Evolutionary conservation across 2,113 vertebrate species (phyloP), one percentile per base, ranked within the genome.

Genomic region (Pollachius pollachius): DNA sequence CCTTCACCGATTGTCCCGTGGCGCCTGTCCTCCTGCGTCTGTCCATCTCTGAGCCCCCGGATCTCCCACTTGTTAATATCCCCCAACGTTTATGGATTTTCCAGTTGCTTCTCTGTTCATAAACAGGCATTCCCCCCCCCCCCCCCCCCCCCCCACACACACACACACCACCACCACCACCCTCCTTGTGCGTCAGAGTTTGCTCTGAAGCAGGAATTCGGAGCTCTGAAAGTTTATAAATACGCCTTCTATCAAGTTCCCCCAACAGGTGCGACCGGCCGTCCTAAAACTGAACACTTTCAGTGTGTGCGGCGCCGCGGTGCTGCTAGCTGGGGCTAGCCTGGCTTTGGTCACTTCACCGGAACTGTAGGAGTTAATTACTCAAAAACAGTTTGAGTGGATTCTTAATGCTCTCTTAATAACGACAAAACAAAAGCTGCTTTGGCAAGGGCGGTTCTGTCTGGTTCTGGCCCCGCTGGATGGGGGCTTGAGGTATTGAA

Each of bases 161-260:
- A n/a, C n/a, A n/a, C n/a, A n/a, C n/a, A n/a, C 65, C 64, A 52
- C 69, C 54, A 16, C 52, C 37, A 71, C 21, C 41, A 70, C 85
- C 85, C 94, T 92, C 93, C 90, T 89, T 93, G 89, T 93, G 94
- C 93, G 96, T 95, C 94, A 94, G 94, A 92, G 79, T 94, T 94
- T 96, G 97, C 95, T 95, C 93, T 93, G 94, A 94, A 91, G 92
- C 90, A 97, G 95, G 96, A 97, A 96, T 96, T 95, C 93, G 91
- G 90, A 94, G 94, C 94, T 92, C 94, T 93, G 95, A 96, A 98
- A 97, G 96, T 99, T 98, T 99, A 98, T 97, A 98, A 99, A 99
- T 98, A 99, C 97, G 95, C 94, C 97, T 97, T 99, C 97, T 95
- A 97, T 99, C 96, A 99, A 97, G 97, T 99, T 99, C 96, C 96